Conservation (phyloP, 2,888 invertebrate species). For the Caenorhabditis macrosperma region DNA sequence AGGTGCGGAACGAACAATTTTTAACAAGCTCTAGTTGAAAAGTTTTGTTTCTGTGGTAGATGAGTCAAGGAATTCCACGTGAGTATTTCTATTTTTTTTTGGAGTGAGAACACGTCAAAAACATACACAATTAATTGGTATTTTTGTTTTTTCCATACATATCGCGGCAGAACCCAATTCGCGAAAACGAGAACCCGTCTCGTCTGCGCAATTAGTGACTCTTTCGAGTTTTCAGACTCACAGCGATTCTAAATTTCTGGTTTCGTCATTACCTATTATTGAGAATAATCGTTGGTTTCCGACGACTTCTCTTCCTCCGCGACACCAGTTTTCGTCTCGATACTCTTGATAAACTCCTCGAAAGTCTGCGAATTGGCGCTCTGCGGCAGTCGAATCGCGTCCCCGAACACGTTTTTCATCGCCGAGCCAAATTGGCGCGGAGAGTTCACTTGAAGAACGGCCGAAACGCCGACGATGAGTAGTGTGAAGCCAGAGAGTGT, state of each 20-base stretch:
- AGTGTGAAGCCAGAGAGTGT: slow-evolving; percentile 77
- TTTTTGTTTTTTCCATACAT: too few relatives aligned
- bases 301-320: neutral
- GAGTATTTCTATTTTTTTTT: neutral
- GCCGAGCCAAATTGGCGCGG: slow-evolving; percentile 76
- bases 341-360: slow-evolving; percentile 67
- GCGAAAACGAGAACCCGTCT: too few relatives aligned
- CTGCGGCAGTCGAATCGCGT: slow-evolving; percentile 63
- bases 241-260: too few relatives aligned
- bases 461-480: slow-evolving; percentile 75
- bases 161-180: too few relatives aligned
- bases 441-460: slow-evolving; percentile 74
- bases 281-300: neutral
- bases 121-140: neutral
- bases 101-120: too few relatives aligned
- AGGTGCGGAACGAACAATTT: too few relatives aligned
- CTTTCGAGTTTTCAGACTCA: too few relatives aligned
- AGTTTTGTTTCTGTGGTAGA: neutral
- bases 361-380: slow-evolving; percentile 68
- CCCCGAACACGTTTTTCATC: slow-evolving; percentile 71
- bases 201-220: neutral
- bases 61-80: neutral
- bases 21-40: too few relatives aligned
- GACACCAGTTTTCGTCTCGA: slow-evolving; percentile 61
- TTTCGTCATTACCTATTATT: slow-evolving; percentile 3